These are phyloP conservation scores for Labeo calbasu DNA, from an alignment of 2,797 vertebrate species.

Conservation along the genomic window DNA sequence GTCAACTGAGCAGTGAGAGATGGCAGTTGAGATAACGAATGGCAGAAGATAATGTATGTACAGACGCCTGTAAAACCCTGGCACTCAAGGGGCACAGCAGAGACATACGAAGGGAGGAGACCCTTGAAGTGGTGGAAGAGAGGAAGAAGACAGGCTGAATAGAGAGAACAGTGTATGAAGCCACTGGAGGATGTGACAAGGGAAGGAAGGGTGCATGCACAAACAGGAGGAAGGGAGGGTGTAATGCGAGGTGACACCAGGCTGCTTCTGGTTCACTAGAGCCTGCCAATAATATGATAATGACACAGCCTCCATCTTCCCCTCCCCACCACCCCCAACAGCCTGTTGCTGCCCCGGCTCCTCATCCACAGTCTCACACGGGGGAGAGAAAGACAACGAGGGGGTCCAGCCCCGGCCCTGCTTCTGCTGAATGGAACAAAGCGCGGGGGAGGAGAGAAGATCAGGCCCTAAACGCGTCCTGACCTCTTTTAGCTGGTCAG, in stretches of 20 bases:
- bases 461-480: conserved; percentile 60
- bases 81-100: background rate
- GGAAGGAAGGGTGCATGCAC: conserved; percentile 20
- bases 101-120: conserved; percentile 26
- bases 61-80: background rate
- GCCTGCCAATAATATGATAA: conserved; percentile 56
- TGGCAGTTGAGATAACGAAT: conserved; percentile 21
- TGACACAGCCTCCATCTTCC: conserved; percentile 47
- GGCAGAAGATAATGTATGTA: background rate
- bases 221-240: conserved; percentile 41
- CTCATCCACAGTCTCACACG: conserved; percentile 37
- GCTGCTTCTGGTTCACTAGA: conserved; percentile 51
- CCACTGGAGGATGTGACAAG: conserved; percentile 25
- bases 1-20: background rate
- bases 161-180: conserved; percentile 49
- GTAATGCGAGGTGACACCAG: conserved; percentile 48
- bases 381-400: conserved; percentile 32
- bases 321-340: conserved; percentile 12
- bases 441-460: conserved; percentile 43
- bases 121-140: conserved; percentile 21
- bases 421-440: conserved; percentile 45
- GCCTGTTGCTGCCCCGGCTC: conserved; percentile 25
- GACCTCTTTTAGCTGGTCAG: conserved; percentile 90
- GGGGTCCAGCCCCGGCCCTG: conserved; percentile 18
- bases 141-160: conserved; percentile 42